Conservation (phyloP, 2,113 vertebrate genomes). For the Chlorodrepanis virens region DNA sequence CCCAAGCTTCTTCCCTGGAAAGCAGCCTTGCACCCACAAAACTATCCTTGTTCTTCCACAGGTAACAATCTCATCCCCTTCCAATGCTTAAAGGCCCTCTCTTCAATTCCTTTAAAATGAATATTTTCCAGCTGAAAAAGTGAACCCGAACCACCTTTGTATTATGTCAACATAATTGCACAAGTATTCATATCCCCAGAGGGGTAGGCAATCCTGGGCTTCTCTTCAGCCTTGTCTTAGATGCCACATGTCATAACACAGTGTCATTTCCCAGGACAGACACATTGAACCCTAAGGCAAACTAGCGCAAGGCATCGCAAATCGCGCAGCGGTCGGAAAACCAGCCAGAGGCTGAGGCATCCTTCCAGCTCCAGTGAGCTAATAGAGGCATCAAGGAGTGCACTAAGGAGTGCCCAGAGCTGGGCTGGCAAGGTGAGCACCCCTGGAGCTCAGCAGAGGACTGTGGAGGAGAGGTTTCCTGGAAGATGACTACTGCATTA, state of each 20-base stretch:
- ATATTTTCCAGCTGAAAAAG: not conserved
- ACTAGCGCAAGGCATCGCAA: not conserved
- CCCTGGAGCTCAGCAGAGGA: not conserved
- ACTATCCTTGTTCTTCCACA: not conserved
- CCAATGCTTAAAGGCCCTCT: not conserved
- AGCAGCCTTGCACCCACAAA: not conserved
- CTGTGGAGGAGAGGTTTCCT: not conserved
- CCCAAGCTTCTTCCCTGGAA: not conserved
- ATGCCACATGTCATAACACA: not conserved
- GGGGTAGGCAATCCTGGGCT: not conserved
- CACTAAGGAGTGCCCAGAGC: not conserved
- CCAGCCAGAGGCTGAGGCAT: not conserved
- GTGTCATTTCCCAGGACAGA: not conserved
- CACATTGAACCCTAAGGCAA: not conserved
- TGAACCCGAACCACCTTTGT: not conserved
- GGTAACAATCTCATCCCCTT: not conserved
- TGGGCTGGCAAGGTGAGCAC: not conserved
- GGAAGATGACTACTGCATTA: not conserved
- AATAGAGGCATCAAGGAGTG: not conserved
- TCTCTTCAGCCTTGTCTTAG: not conserved
- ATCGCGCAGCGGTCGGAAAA: rapidly evolving
- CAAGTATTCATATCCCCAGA: not conserved
- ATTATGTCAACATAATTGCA: not conserved
- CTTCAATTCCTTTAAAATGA: not conserved
- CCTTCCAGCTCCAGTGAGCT: not conserved